phyloP scores from a whole-genome alignment of 2,797 vertebrate species.

The Philypnodon macrostomus region DNA sequence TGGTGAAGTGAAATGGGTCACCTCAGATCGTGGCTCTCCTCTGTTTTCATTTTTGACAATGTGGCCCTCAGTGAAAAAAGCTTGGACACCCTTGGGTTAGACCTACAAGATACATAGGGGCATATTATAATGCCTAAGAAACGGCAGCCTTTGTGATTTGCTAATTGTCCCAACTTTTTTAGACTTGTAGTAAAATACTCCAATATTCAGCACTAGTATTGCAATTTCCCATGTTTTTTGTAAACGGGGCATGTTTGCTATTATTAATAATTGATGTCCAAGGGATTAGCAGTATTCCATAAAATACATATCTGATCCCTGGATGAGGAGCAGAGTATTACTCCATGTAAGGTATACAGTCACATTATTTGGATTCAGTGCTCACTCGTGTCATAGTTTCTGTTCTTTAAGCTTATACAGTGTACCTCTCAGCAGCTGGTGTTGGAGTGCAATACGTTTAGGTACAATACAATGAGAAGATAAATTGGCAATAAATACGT shows the following conservation, averaged over 20 bases:
- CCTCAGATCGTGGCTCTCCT: no score
- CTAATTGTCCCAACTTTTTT: no score
- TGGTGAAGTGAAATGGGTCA: no score
- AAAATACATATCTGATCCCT: background rate
- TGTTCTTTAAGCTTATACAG: conserved; percentile 16
- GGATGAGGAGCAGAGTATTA: background rate
- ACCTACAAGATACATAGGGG: no score
- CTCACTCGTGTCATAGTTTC: background rate
- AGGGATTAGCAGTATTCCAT: no score
- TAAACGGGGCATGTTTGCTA: conserved; percentile 32
- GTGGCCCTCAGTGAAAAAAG: no score
- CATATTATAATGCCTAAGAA: no score
- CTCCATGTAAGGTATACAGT: conserved; percentile 13
- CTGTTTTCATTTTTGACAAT: no score
- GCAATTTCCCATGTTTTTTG: conserved; percentile 49
- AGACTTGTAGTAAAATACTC: no score
- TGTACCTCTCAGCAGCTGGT: conserved; percentile 20
- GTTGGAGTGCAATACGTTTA: conserved; percentile 38
- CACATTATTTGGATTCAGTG: conserved; percentile 12
- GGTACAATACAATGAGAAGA: conserved; percentile 30
- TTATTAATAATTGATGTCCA: background rate
- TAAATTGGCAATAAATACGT: conserved; percentile 51
- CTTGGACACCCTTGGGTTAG: no score
- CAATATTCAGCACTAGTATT: conserved; percentile 44
- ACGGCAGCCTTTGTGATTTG: no score